Base-by-base conservation (phyloP, 1,140 invertebrate species). In the Drosophila tristis region DNA sequence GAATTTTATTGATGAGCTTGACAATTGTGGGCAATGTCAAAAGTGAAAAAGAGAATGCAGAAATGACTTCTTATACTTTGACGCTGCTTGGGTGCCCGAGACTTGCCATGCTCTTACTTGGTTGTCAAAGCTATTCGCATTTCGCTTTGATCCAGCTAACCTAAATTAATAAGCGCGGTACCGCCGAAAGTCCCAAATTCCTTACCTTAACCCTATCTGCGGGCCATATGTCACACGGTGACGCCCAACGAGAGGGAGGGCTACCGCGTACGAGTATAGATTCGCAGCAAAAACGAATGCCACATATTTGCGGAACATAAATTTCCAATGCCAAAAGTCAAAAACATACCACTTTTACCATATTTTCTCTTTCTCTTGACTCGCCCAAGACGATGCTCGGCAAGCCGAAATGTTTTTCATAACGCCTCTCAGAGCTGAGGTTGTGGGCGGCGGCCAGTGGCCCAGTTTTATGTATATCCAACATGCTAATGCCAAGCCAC, bases 401-500 rank as follows among this genome's bases (percentile, higher is more conserved):
- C 71, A 75, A 60, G 58, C 62, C 70, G 2, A 79, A 78, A 51
- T 45, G 48, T 60, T 73, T 80, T 80, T 80, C 31, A 71, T 56
- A 61, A 26, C 8, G 2, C 2, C 43, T 11, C 16, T 23, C 3
- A 42, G 6, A 15, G 31, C 31, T 11, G 31, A 35, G 31, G 13
- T 59, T 23, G 57, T 11, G 43, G 26, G 5, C 20, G 20, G 20
- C 20, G 20, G 20, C 20, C 20, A 20, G 20, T 2, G 20, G 1
- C 20, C 55, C 59, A 60, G 71, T 61, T 79, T 78, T 71, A 82
- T 71, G 79, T 77, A 68, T 84, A 75, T 64, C 79, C 58, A 64
- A 67, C 75, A 84, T 84, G 80, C 80, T 84, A 84, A 84, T 84
- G 71, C 80, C 71, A 84, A 79, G 80, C 80, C 80, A 84, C 80